Base-by-base conservation (phyloP, 2,797 vertebrate species). In the Cirrhinus molitorella region DNA sequence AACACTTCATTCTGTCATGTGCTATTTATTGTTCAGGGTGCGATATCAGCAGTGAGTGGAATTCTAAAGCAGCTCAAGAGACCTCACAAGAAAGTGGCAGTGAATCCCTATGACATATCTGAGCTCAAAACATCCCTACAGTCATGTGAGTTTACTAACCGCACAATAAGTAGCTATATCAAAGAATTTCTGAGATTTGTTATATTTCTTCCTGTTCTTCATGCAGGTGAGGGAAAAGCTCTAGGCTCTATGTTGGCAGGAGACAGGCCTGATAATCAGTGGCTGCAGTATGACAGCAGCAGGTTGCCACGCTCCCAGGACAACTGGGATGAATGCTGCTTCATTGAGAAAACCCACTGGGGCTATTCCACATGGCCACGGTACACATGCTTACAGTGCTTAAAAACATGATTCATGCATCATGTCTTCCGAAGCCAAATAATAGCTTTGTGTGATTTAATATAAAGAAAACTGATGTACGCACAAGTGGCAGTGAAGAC, bases 281-380 rank as follows among this genome's bases (percentile, higher is more conserved):
- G 98, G 98, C 94, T 99, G 67, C 97, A 96, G 93, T 99, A 99
- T 65, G 90, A 96, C 89, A 96, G 96, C 88, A 95, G 85, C 92
- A 96, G 84, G 80, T 89, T 99, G 88, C 98, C 97, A 78, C 96
- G 92, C 89, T 96, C 95, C 10, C 95, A 97, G 87, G 90, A 96
- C 89, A 96, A 95, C 63, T 99, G 98, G 98, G 96, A 99, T 65
- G 88, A 89, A 0, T 96, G 95, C 88, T 94, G 90, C 73, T 99
- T 99, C 91, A 96, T 99, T 91, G 98, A 99, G 88, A 99, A 99
- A 91, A 99, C 98, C 0, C 98, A 99, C 89, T 99, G 98, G 98
- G 98, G 98, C 31, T 99, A 99, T 90, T 98, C 97, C 53, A 94
- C 93, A 59, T 99, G 98, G 98, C 98, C 98, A 88, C 95, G 91